Evolutionary conservation across 2,888 invertebrate species (phyloP), one percentile per base, ranked within the genome.

Genomic region (Oligia strigilis): DNA sequence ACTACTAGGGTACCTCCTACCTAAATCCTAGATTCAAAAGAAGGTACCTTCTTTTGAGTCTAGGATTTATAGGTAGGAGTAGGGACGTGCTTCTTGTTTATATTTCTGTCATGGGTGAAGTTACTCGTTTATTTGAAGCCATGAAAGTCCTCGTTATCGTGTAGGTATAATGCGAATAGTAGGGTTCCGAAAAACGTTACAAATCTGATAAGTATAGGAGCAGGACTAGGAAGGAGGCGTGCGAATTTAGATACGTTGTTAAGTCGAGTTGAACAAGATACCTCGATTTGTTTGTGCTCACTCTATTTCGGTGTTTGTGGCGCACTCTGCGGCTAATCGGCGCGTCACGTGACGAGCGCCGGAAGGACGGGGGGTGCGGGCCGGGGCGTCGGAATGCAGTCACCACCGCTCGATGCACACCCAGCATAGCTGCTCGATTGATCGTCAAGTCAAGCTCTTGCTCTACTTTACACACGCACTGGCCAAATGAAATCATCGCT

Each of bases 261-360:
- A 92, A 93, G 86, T 84, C 77, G 81, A 88, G 64, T 86, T 84
- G 81, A 81, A 87, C 86, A 72, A 86, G 87, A 90, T 85, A 86
- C 79, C 23, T 74, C 84, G 86, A 86, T 88, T 85, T 94, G 92
- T 94, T 94, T 93, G 94, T 93, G 94, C 93, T 95, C 95, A 95
- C 95, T 96, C 96, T 96, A 97, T 96, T 96, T 96, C 94, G 95
- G 96, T 96, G 94, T 94, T 94, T 94, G 95, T 95, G 94, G 96
- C 96, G 95, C 95, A 95, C 94, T 96, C 95, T 93, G 94, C 94
- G 93, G 96, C 96, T 97, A 96, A 97, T 97, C 96, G 96, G 92
- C 94, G 93, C 94, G 96, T 96, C 96, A 96, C 96, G 96, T 97
- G 97, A 96, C 95, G 94, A 94, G 93, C 94, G 94, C 95, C 95